Percentiles rank a stretch among this genome's conserved stretches.
Evolutionary conservation across 2,113 vertebrate genomes (phyloP).

Genomic region (Puma concolor): DNA sequence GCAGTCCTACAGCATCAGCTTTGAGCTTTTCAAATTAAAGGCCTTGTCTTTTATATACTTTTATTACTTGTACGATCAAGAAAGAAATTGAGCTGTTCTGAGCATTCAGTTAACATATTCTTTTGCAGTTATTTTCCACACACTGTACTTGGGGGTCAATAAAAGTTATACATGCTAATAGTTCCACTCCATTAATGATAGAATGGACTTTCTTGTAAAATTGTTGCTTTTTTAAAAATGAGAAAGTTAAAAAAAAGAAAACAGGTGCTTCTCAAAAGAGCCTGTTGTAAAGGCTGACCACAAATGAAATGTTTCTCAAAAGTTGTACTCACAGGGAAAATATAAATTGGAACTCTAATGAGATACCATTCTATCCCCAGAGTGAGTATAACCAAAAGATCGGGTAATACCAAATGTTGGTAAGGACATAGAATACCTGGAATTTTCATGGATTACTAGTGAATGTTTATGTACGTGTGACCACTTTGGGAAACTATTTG

Average conservation of each 20-base stretch:
- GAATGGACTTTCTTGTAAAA: neutral
- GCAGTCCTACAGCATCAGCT: neutral
- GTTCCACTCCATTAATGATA: neutral
- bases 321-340: neutral
- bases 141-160: neutral
- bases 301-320: neutral
- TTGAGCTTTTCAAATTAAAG: slow-evolving; percentile 45
- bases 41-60: neutral
- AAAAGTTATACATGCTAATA: neutral
- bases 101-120: neutral
- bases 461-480: neutral
- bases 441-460: neutral
- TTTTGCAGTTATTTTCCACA: neutral
- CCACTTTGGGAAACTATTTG: neutral
- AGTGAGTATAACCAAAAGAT: neutral
- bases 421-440: neutral
- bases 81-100: neutral
- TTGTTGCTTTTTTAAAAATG: neutral
- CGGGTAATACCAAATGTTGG: neutral
- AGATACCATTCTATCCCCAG: neutral
- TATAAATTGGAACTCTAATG: neutral
- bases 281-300: neutral
- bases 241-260: neutral
- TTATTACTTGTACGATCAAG: neutral
- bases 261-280: neutral